Evolutionary conservation across 1,140 invertebrate genomes (phyloP).

Genomic region (Drosophila neocordata): DNA sequence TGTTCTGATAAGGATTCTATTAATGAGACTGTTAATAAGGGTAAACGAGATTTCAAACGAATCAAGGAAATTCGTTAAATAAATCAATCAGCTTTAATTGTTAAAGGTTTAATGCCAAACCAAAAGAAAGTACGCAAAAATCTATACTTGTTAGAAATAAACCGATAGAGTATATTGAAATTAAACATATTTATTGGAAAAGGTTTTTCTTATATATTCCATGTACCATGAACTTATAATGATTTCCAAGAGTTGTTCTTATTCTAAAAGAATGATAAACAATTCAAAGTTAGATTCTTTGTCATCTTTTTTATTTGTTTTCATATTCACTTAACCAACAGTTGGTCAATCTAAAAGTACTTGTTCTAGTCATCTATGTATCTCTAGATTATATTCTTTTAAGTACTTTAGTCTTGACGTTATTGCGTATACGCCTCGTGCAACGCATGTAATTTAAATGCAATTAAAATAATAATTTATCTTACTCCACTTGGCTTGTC

Average conservation of each 20-base stretch:
- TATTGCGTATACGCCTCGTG: slow-evolving; percentile 60
- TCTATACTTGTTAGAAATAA: too few species aligned
- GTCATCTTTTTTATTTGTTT: too few species aligned
- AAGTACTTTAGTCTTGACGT: slow-evolving; percentile 41
- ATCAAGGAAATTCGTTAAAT: background rate
- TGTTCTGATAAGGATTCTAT: slow-evolving; percentile 4
- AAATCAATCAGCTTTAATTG: slow-evolving; percentile 7
- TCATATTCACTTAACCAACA: background rate
- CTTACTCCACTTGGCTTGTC: slow-evolving; percentile 64
- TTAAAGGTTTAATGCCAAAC: background rate
- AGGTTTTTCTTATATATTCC: too few species aligned
- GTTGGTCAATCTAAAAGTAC: background rate
- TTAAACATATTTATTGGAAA: too few species aligned
- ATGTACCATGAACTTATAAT: too few species aligned
- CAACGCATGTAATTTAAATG: slow-evolving; percentile 75
- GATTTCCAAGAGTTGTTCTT: too few species aligned
- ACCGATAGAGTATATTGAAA: too few species aligned
- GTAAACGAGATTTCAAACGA: background rate
- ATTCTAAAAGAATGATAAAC: too few species aligned
- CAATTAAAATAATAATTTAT: slow-evolving; percentile 81
- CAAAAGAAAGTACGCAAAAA: background rate
- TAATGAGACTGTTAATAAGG: slow-evolving; percentile 10
- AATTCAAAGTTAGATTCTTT: too few species aligned
- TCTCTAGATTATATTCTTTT: slow-evolving; percentile 13
- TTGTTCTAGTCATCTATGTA: background rate